Base-by-base conservation (phyloP, 2,113 vertebrate species). In the Gallinago jamesoni region DNA sequence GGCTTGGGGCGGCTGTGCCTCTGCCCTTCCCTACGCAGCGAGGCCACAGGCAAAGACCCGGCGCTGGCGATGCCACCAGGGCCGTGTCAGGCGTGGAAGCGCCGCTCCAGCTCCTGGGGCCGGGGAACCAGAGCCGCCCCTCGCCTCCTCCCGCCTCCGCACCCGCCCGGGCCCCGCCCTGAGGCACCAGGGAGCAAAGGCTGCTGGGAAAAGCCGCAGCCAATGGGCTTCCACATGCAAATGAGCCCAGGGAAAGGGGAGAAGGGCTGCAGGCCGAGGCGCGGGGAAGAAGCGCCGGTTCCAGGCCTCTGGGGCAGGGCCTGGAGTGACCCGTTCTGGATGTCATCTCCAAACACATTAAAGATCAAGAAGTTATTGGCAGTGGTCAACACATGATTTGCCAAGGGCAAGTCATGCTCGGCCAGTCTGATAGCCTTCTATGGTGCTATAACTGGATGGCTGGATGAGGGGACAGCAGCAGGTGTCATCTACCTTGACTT, bases 131-230 rank as follows among this genome's bases (percentile, higher is more conserved):
- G 15, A 41, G 41, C 12, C 7, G 3, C 25, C 25, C 33, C 50
- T 23, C 10, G 1, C 41, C 21, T 47, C 72, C 12, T 31, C 56
- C 0, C 21, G 47, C 72, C 12, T 31, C 56, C 1, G 2, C 2
- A 0, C 31, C 31, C 0, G 2, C 45, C 2, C 4, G 12, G 30
- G 16, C 24, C 24, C 35, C 18, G 7, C 33, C 5, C 1, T 27
- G 24, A 19, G 27, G 37, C 11, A 6, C 25, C 25, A 27, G n/a
- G 60, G 25, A 39, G 17, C 37, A 39, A 20, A 39, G 60, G 60
- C 60, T 28, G 35, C 60, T 39, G 25, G 60, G 37, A 39, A 62
- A 62, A 23, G 4, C n/a, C 4, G 6, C 53, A 52, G 45, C 10
- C 63, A 31, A 6, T 3, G 31, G 45, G 35, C 6, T 35, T 21